These are phyloP conservation scores for Epinephelus lanceolatus DNA, from an alignment of 2,113 vertebrate species.

Conservation along the genomic window DNA sequence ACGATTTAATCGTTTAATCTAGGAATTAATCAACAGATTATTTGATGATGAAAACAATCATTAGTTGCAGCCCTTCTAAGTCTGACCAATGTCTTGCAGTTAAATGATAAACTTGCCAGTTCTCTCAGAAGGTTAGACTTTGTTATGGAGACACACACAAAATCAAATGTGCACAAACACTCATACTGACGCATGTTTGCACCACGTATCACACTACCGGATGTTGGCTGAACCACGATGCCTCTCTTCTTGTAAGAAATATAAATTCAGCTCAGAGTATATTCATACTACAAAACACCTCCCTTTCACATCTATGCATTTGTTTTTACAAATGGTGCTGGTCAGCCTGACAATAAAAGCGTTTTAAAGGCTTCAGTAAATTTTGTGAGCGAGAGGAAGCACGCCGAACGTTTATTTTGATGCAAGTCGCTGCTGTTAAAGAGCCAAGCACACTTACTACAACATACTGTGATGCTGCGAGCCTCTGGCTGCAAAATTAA, in stretches of 20 bases:
- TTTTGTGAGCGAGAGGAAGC: background rate
- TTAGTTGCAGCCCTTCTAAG: too few species aligned
- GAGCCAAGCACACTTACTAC: background rate
- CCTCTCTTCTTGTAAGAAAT: background rate
- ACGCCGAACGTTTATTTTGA: background rate
- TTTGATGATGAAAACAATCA: too few species aligned
- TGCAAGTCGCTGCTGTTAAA: background rate
- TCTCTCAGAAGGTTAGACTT: too few species aligned
- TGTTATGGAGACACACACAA: too few species aligned
- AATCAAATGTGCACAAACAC: background rate
- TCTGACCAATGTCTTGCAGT: too few species aligned
- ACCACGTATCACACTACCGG: too few species aligned
- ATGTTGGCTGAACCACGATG: background rate
- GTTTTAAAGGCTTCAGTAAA: background rate
- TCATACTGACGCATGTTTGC: background rate
- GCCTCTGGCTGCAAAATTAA: background rate
- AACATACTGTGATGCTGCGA: fast-evolving
- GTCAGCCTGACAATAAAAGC: background rate
- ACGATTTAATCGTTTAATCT: too few species aligned
- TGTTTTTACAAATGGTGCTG: background rate
- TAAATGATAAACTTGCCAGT: too few species aligned
- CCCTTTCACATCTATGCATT: fast-evolving
- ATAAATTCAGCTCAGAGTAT: too few species aligned
- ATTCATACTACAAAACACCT: background rate
- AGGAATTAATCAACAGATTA: too few species aligned